Conservation (phyloP, 2,888 invertebrate genomes). For the Sericinus montela region DNA sequence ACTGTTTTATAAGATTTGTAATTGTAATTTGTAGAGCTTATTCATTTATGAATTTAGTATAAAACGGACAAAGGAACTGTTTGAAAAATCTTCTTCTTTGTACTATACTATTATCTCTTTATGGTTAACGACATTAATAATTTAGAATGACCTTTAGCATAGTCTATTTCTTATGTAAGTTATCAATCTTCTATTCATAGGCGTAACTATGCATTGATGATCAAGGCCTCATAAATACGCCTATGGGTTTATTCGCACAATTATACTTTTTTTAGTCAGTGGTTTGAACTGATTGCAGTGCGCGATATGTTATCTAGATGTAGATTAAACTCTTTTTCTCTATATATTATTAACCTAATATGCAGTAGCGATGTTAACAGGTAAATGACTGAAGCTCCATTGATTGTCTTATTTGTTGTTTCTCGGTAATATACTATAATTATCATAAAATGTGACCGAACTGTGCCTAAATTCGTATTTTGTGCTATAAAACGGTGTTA, state of each 20-base stretch:
- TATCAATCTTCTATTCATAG: background rate
- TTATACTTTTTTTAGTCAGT: background rate
- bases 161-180: background rate
- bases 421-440: background rate
- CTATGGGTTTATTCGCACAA: too few relatives aligned
- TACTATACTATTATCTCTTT: background rate
- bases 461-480: constrained; percentile 10
- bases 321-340: constrained; percentile 3
- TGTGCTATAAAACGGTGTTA: too few relatives aligned
- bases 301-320: background rate
- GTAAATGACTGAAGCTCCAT: constrained; percentile 1
- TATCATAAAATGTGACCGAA: constrained; percentile 6
- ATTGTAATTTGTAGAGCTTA: background rate
- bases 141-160: constrained; percentile 1
- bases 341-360: constrained; percentile 8
- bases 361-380: constrained; percentile 3
- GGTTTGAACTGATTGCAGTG: background rate
- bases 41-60: constrained; percentile 8
- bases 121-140: background rate
- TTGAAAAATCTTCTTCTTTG: background rate
- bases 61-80: background rate
- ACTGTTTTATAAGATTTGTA: constrained; percentile 4
- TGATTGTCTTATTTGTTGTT: background rate
- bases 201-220: too few relatives aligned
- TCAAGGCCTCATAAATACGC: too few relatives aligned